These are phyloP conservation scores for Columba guinea DNA, from an alignment of 2,797 vertebrate genomes.

Conservation along the genomic window DNA sequence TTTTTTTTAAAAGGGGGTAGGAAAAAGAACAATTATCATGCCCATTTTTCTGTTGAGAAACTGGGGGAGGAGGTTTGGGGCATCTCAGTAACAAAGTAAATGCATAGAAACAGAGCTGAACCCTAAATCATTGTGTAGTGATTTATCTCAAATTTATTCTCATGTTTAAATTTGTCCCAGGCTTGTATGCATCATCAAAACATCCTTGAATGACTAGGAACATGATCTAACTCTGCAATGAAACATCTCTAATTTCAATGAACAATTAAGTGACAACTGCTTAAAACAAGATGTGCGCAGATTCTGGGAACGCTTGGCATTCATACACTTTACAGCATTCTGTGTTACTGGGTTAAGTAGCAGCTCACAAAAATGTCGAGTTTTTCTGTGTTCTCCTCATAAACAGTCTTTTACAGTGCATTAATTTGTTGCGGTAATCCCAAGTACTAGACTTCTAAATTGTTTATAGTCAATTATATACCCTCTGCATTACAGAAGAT, in stretches of 20 bases:
- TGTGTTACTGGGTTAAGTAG: neutral
- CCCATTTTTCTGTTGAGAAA: neutral
- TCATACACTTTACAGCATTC: neutral
- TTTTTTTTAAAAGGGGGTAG: neutral
- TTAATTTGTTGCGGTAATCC: slow-evolving; percentile 1
- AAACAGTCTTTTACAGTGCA: neutral
- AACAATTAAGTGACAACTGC: neutral
- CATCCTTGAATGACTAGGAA: neutral
- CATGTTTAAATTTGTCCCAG: neutral
- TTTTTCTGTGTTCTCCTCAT: neutral
- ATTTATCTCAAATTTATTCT: neutral
- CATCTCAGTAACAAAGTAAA: neutral
- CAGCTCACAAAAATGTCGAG: neutral
- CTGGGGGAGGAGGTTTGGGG: neutral
- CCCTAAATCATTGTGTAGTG: neutral
- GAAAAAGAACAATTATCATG: neutral
- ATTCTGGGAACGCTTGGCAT: neutral
- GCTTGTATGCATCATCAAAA: neutral
- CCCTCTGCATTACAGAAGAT: neutral
- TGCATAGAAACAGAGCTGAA: neutral
- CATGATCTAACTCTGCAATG: neutral
- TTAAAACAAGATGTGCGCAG: neutral
- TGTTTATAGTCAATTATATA: slow-evolving; percentile 14
- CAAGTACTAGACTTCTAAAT: neutral
- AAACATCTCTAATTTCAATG: neutral